phyloP scores from a whole-genome alignment of 2,888 invertebrate genomes.

The Auanema sp. region DNA sequence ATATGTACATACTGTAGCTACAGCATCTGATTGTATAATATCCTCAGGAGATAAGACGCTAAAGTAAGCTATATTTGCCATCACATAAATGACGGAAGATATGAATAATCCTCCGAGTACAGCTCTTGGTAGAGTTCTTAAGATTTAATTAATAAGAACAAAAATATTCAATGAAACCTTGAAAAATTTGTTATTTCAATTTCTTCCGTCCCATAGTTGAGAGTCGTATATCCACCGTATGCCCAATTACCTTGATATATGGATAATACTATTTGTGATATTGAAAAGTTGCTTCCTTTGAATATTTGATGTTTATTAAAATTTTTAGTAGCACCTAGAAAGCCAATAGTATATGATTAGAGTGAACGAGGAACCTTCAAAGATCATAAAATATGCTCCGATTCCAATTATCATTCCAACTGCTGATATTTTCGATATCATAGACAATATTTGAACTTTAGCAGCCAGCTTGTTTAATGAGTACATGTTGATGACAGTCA shows the following conservation, averaged over 20 bases:
- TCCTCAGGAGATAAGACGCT: slow-evolving; percentile 34
- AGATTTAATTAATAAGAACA: not conserved
- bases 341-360: not conserved
- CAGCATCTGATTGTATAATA: slow-evolving; percentile 37
- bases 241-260: slow-evolving; percentile 49
- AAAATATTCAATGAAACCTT: slow-evolving; percentile 10
- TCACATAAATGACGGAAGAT: slow-evolving; percentile 32
- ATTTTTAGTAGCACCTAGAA: slow-evolving; percentile 21
- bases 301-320: slow-evolving; percentile 28
- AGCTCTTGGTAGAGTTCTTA: slow-evolving; percentile 37
- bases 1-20: slow-evolving; percentile 36
- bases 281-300: slow-evolving; percentile 27
- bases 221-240: slow-evolving; percentile 42
- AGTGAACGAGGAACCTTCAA: slow-evolving; percentile 16
- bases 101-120: slow-evolving; percentile 35
- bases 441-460: slow-evolving; percentile 37
- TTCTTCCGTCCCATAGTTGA: slow-evolving; percentile 46
- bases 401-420: slow-evolving; percentile 33
- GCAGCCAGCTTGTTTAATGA: slow-evolving; percentile 39
- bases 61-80: slow-evolving; percentile 41
- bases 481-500: slow-evolving; percentile 41
- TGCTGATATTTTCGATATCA: slow-evolving; percentile 36
- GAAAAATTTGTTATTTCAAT: slow-evolving; percentile 36
- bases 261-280: slow-evolving; percentile 32
- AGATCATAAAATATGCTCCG: slow-evolving; percentile 34